phyloP scores from a whole-genome alignment of 1,140 invertebrate species.

The Scaptomyza pallida region DNA sequence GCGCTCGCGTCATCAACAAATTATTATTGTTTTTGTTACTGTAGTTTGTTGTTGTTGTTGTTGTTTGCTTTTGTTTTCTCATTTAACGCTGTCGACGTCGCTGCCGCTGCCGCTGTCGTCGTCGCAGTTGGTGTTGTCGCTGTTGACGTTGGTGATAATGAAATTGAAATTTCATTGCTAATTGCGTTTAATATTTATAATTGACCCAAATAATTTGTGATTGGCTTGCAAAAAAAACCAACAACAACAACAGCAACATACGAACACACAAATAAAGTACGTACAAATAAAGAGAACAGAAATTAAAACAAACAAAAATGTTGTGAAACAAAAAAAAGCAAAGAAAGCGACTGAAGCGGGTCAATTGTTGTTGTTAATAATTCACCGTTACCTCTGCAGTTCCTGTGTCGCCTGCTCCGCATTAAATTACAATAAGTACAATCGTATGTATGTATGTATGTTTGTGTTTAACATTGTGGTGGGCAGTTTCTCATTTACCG shows the following conservation, averaged over 20 bases:
- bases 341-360: slow-evolving; percentile 26
- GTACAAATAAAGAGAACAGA: slow-evolving; percentile 23
- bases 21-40: slow-evolving; percentile 13
- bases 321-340: slow-evolving; percentile 1
- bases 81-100: slow-evolving; percentile 13
- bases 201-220: slow-evolving; percentile 76
- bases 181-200: slow-evolving; percentile 83
- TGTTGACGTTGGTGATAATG: slow-evolving; percentile 69
- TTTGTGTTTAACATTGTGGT: no score
- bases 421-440: slow-evolving; percentile 9
- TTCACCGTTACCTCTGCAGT: slow-evolving; percentile 11
- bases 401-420: not conserved
- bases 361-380: slow-evolving; percentile 12
- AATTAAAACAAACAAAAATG: slow-evolving; percentile 7
- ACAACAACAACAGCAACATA: slow-evolving; percentile 27
- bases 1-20: slow-evolving; percentile 46
- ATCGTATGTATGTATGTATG: not conserved
- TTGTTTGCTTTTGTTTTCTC: slow-evolving; percentile 9
- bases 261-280: slow-evolving; percentile 17
- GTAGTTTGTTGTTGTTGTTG: slow-evolving; percentile 3
- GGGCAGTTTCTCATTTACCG: no score
- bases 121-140: slow-evolving; percentile 22
- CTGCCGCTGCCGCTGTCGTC: slow-evolving; percentile 24
- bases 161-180: slow-evolving; percentile 83
- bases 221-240: slow-evolving; percentile 73